phyloP scores from a whole-genome alignment of 2,113 vertebrate genomes.

The Thalassarche chlororhynchos region DNA sequence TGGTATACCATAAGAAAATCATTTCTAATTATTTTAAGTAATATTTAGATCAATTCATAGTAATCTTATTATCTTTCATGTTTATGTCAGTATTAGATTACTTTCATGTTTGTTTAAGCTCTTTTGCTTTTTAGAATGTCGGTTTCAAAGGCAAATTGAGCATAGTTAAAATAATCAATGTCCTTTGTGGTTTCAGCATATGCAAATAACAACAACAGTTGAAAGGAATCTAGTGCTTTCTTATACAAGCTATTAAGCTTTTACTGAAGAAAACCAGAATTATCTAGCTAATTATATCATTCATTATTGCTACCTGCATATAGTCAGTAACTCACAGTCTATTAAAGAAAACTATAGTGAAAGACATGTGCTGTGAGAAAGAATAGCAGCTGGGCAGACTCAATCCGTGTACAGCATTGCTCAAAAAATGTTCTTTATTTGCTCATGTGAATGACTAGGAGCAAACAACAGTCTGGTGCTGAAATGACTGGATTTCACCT shows the following conservation, averaged over 20 bases:
- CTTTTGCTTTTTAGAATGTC: conserved; percentile 84
- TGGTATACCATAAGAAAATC: conserved; percentile 81
- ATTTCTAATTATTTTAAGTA: conserved; percentile 95
- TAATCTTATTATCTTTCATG: conserved; percentile 90
- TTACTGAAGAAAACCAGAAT: not conserved
- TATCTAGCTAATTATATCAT: conserved; percentile 9
- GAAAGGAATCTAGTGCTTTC: not conserved
- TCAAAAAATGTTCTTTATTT: not conserved
- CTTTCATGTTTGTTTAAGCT: conserved; percentile 89
- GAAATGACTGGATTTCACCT: not conserved
- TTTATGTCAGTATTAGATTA: conserved; percentile 90
- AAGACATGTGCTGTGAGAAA: not conserved
- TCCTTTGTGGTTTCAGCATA: conserved; percentile 69
- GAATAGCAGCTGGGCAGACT: not conserved
- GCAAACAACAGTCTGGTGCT: not conserved
- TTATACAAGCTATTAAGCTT: not conserved
- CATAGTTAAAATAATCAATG: conserved; percentile 80
- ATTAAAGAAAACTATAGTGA: not conserved
- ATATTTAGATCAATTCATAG: conserved; percentile 93
- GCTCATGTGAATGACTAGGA: not conserved
- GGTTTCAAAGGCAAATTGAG: conserved; percentile 88
- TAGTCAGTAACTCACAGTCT: not conserved
- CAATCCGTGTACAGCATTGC: not conserved
- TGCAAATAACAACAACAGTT: conserved; percentile 70
- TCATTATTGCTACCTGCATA: not conserved